Evolutionary conservation across 2,888 invertebrate species (phyloP).

Genomic region (Timema podura): DNA sequence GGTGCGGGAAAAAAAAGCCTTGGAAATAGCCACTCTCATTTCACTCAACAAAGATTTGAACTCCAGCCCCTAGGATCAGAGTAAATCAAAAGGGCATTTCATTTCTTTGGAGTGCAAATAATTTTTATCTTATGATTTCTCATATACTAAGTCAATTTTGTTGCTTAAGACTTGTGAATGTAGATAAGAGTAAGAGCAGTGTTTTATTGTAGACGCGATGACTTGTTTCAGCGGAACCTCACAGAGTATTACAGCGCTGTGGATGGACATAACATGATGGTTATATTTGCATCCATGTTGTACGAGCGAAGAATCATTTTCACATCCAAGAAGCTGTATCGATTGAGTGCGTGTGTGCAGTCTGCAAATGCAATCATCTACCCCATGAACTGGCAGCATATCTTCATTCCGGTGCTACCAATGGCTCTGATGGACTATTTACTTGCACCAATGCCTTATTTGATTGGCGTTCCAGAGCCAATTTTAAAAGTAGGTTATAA

Average conservation of each 20-base stretch:
- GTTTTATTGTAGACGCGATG: slow-evolving; percentile 2
- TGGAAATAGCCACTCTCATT: no score
- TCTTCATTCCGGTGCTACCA: slow-evolving; percentile 94
- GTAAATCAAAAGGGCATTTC: no score
- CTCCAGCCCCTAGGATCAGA: no score
- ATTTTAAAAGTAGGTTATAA: slow-evolving; percentile 66
- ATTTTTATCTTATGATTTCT: slow-evolving; percentile 13
- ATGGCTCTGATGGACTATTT: slow-evolving; percentile 84
- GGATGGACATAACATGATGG: slow-evolving; percentile 90
- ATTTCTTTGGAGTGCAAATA: not conserved
- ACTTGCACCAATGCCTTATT: slow-evolving; percentile 95
- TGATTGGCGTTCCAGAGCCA: slow-evolving; percentile 89
- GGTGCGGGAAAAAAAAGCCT: no score
- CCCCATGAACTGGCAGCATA: slow-evolving; percentile 99
- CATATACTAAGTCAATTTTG: slow-evolving; percentile 15
- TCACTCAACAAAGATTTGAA: no score
- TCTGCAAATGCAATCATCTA: slow-evolving; percentile 92
- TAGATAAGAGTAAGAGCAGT: not conserved
- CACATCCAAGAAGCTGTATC: slow-evolving; percentile 81
- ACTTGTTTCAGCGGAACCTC: slow-evolving; percentile 73
- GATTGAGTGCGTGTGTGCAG: slow-evolving; percentile 89
- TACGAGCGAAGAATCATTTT: slow-evolving; percentile 92
- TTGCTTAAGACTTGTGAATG: not conserved
- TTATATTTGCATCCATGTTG: slow-evolving; percentile 91
- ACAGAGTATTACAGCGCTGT: slow-evolving; percentile 98